Conservation (phyloP, 1,140 invertebrate species). For the Trichomalopsis sarcophagae region DNA sequence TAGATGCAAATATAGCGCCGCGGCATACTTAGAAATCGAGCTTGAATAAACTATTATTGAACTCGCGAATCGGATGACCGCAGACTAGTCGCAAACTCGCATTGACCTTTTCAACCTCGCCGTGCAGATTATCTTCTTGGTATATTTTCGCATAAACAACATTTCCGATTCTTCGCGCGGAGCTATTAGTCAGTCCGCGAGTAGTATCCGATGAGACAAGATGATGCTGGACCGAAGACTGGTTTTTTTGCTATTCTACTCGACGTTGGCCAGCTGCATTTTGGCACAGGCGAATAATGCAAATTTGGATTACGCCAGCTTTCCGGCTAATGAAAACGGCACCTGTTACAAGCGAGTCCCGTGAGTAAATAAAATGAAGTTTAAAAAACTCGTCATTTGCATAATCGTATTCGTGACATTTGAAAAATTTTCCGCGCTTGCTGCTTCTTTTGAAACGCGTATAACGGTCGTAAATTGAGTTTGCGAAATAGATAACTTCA, state of each 20-base stretch:
- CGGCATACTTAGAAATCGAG: slow-evolving; percentile 7
- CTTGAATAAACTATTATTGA: slow-evolving; percentile 3
- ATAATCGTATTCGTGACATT: not conserved
- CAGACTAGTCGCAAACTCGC: not conserved
- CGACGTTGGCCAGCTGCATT: not conserved
- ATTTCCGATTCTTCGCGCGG: slow-evolving; percentile 25
- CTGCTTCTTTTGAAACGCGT: not conserved
- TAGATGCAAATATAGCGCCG: not conserved
- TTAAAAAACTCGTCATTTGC: not conserved
- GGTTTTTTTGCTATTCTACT: not conserved
- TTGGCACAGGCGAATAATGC: not conserved
- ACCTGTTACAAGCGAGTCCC: slow-evolving; percentile 68
- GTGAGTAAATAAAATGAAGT: slow-evolving; percentile 59
- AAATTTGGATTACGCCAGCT: slow-evolving; percentile 25
- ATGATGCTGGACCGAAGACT: slow-evolving; percentile 41
- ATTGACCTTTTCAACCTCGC: slow-evolving; percentile 41
- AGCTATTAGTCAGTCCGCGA: slow-evolving; percentile 26
- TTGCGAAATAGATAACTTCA: not conserved
- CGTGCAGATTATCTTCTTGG: slow-evolving; percentile 23
- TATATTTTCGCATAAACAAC: slow-evolving; percentile 30
- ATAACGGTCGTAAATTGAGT: not conserved
- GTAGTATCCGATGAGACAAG: slow-evolving; percentile 17
- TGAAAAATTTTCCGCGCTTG: not conserved
- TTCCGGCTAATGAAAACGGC: slow-evolving; percentile 61
- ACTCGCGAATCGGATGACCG: not conserved